Evolutionary conservation across 1,140 invertebrate species (phyloP).

Genomic region (Chionoecetes opilio): DNA sequence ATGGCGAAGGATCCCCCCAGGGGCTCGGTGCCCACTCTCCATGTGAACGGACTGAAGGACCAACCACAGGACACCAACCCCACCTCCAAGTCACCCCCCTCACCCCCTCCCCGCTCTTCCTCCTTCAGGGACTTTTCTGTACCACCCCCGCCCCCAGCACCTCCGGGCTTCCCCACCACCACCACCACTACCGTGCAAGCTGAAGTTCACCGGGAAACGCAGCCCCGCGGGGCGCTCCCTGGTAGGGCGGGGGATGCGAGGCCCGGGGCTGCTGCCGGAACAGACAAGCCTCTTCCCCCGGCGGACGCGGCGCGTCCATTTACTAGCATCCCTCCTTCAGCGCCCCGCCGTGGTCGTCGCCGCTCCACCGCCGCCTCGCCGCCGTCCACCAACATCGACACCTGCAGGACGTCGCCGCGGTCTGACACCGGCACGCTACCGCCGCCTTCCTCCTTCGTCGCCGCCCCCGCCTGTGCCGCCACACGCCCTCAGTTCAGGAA

Average conservation of each 20-base stretch:
- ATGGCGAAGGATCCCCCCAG: neutral
- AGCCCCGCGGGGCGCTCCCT: neutral
- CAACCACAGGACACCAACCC: neutral
- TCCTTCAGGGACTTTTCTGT: conserved; percentile 23
- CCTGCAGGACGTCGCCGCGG: conserved; percentile 43
- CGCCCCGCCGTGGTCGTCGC: neutral
- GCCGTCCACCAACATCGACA: conserved; percentile 56
- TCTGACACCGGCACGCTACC: neutral
- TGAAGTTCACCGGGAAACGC: conserved; percentile 47
- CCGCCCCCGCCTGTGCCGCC: neutral
- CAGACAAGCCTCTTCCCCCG: neutral
- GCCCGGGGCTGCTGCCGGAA: neutral
- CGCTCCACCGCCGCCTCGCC: conserved; percentile 24
- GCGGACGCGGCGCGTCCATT: neutral
- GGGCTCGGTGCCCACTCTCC: neutral
- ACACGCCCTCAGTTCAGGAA: conserved; percentile 70
- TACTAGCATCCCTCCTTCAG: neutral
- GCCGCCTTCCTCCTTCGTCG: neutral
- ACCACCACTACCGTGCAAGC: conserved; percentile 27
- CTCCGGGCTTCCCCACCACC: conserved; percentile 1
- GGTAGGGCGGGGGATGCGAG: neutral
- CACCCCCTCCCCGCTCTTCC: conserved; percentile 55
- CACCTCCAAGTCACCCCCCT: conserved; percentile 42
- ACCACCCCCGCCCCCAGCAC: neutral
- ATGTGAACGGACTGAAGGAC: neutral